A percentile compares a stretch with the other conserved stretches of the same genome.
These are phyloP conservation scores for Sebastes kiyomatsui DNA, from an alignment of 2,797 vertebrate species.

Conservation along the genomic window DNA sequence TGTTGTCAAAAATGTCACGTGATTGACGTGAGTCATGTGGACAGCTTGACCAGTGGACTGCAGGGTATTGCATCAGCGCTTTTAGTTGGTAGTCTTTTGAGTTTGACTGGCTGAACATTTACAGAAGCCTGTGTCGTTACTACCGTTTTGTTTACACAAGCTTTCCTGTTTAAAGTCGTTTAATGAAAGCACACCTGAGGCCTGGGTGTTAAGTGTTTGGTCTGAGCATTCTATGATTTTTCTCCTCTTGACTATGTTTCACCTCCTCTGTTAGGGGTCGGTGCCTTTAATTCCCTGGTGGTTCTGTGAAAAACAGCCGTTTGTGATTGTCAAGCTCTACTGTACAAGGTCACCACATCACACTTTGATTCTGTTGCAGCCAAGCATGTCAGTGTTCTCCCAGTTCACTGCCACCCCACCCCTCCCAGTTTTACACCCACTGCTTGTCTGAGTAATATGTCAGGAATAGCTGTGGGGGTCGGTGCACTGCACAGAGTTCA, in stretches of 20 bases:
- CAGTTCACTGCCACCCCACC: background rate
- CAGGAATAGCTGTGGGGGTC: conserved; percentile 56
- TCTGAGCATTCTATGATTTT: background rate
- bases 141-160: background rate
- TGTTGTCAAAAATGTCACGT: conserved; percentile 33
- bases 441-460: conserved; percentile 37
- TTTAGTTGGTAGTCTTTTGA: conserved; percentile 1
- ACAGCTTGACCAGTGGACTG: conserved; percentile 1
- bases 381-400: conserved; percentile 5
- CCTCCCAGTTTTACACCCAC: conserved; percentile 27
- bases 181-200: background rate
- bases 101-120: conserved; percentile 8
- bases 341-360: conserved; percentile 28
- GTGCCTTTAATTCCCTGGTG: background rate
- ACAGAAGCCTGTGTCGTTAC: background rate
- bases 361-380: conserved; percentile 11
- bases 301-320: conserved; percentile 9
- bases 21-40: conserved; percentile 56
- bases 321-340: conserved; percentile 4
- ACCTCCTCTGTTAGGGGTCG: background rate
- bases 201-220: background rate
- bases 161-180: background rate
- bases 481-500: conserved; percentile 8
- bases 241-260: background rate
- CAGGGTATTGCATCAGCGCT: background rate